A percentile compares a stretch with the other conserved stretches of the same genome.
These are phyloP conservation scores for Corythornis cristatus DNA, from an alignment of 2,113 vertebrate species.

Conservation along the genomic window DNA sequence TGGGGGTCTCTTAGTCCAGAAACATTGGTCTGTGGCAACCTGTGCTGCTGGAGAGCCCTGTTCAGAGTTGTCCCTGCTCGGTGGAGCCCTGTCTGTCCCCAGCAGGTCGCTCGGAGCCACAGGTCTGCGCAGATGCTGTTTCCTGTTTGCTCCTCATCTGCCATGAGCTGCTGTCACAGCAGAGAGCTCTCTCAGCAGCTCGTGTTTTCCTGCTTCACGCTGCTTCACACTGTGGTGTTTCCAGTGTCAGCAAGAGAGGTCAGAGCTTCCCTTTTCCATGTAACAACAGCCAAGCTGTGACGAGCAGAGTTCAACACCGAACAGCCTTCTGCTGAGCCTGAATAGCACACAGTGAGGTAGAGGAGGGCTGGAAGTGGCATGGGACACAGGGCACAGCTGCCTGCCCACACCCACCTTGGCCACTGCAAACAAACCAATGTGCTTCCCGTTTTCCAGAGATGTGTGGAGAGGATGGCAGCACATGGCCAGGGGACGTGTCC, in stretches of 20 bases:
- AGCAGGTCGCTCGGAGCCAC: neutral
- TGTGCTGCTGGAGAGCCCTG: neutral
- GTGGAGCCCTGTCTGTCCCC: neutral
- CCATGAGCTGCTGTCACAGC: neutral
- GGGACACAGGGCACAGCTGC: neutral
- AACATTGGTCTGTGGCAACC: neutral
- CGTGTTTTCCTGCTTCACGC: neutral
- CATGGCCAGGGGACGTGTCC: neutral
- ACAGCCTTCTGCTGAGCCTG: neutral
- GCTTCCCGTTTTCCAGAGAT: conserved; percentile 30
- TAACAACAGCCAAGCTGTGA: neutral
- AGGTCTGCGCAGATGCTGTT: neutral
- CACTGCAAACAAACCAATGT: conserved; percentile 15
- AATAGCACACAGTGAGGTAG: neutral
- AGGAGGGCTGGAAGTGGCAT: neutral
- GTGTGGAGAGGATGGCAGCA: neutral
- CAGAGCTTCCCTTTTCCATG: neutral
- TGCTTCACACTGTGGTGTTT: neutral
- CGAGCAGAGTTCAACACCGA: neutral
- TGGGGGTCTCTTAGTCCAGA: neutral
- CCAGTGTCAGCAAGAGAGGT: neutral
- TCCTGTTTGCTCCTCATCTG: neutral
- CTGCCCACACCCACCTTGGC: neutral
- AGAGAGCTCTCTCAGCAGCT: neutral
- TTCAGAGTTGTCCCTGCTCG: neutral